Evolutionary conservation across 2,113 vertebrate genomes (phyloP), one percentile per base, ranked within the genome.

Genomic region (Cryptotis parvus): DNA sequence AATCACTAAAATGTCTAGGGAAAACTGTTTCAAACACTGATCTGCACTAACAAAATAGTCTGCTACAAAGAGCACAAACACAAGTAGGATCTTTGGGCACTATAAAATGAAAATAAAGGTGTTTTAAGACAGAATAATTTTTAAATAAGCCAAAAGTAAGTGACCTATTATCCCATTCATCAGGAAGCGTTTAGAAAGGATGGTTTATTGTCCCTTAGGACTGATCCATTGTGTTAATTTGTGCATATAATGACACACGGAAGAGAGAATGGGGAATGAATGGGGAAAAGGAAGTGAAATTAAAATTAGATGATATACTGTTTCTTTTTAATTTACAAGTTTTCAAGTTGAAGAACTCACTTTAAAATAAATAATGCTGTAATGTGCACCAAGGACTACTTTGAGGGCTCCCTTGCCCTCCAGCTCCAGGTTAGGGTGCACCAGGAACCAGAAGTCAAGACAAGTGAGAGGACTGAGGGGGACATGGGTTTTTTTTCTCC

Each of bases 401-500:
- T 9, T 24, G 12, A 26, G 10, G 41, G 8, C 9, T 82, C 9
- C 33, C 18, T 14, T 7, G 20, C 27, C 20, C 4, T 66, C 33
- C 1, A 31, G 8, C 61, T 49, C 68, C 74, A 15, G 20, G 33
- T 6, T 29, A 39, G 24, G 10, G 33, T 55, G 10, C 1, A n/a
- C 52, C 43, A 12, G 24, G 68, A 33, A 29, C 29, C 45, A 74
- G 37, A 39, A 45, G 26, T 2, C 20, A 14, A 58, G 31, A 3
- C 11, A 15, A 10, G 69, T 74, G 6, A 15, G 8, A 63, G 43
- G 55, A 5, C 68, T 4, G 22, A 52, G 70, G 65, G 3, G 11
- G 4, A 45, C 2, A 11, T 0, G 0, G 9, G 4, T 35, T 1
- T 7, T 18, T 8, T 15, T 6, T 22, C n/a, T 66, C 35, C n/a